phyloP scores from a whole-genome alignment of 2,797 vertebrate genomes.

The Hippopotamyrus pictus region DNA sequence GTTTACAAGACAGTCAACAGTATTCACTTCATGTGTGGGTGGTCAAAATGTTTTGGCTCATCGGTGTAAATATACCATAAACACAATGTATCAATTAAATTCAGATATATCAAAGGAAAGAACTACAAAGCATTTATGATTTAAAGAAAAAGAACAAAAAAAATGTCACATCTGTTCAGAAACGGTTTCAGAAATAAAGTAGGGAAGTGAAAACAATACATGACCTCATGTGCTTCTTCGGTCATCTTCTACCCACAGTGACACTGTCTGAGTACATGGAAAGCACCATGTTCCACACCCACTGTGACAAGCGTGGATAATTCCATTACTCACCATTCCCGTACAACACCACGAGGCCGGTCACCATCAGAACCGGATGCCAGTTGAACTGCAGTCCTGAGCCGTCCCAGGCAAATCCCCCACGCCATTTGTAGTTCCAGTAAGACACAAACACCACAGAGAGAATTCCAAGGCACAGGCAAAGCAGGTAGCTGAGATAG shows the following conservation, averaged over 20 bases:
- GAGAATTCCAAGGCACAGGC: conserved; percentile 61
- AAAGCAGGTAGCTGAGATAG: conserved; percentile 58
- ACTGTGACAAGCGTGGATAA: neutral
- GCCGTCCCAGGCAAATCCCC: conserved; percentile 77
- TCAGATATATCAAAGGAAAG: neutral
- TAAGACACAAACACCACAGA: conserved; percentile 63
- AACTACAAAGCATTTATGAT: neutral
- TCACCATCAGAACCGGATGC: conserved; percentile 87
- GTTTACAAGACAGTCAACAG: neutral
- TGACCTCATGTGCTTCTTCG: neutral
- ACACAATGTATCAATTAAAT: neutral
- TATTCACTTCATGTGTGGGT: neutral
- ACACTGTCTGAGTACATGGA: neutral
- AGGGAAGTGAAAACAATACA: conserved; percentile 8
- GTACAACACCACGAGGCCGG: conserved; percentile 77
- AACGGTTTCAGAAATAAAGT: neutral
- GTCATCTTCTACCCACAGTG: neutral
- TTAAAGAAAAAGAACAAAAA: neutral
- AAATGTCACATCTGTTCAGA: neutral
- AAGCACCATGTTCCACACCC: neutral
- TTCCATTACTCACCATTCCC: conserved; percentile 66
- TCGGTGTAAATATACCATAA: neutral
- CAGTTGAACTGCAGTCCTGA: conserved; percentile 73
- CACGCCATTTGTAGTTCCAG: conserved; percentile 71
- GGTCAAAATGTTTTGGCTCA: neutral